Conservation (phyloP, 2,113 vertebrate species). For the Myanophis thanlyinensis region DNA sequence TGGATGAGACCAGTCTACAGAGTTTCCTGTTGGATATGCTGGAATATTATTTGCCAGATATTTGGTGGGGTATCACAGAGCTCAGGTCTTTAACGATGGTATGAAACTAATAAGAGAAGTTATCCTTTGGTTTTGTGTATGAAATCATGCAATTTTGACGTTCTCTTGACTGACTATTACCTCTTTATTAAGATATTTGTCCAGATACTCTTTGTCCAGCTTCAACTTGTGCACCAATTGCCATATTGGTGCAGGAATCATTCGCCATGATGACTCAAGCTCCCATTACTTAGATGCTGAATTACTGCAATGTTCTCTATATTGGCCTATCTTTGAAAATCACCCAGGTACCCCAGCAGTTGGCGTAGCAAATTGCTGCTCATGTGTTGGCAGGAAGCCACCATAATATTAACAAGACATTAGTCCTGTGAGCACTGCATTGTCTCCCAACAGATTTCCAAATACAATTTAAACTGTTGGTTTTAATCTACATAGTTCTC, state of each 20-base stretch:
- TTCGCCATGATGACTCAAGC: not conserved
- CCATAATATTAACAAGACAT: not conserved
- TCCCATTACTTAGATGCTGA: not conserved
- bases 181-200: not conserved
- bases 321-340: not conserved
- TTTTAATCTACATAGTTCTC: not conserved
- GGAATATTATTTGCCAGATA: not conserved
- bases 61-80: not conserved
- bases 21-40: not conserved
- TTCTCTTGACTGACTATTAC: not conserved
- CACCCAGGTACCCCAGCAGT: not conserved
- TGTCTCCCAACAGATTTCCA: not conserved
- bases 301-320: not conserved
- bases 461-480: not conserved
- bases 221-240: not conserved
- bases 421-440: not conserved
- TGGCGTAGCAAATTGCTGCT: not conserved
- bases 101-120: not conserved
- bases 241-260: not conserved
- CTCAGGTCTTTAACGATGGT: not conserved
- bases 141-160: not conserved
- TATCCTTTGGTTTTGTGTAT: not conserved
- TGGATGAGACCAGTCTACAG: not conserved
- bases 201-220: not conserved
- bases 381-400: not conserved